These are phyloP conservation scores for Anoplius nigerrimus DNA, from an alignment of 2,888 invertebrate species.

Conservation along the genomic window DNA sequence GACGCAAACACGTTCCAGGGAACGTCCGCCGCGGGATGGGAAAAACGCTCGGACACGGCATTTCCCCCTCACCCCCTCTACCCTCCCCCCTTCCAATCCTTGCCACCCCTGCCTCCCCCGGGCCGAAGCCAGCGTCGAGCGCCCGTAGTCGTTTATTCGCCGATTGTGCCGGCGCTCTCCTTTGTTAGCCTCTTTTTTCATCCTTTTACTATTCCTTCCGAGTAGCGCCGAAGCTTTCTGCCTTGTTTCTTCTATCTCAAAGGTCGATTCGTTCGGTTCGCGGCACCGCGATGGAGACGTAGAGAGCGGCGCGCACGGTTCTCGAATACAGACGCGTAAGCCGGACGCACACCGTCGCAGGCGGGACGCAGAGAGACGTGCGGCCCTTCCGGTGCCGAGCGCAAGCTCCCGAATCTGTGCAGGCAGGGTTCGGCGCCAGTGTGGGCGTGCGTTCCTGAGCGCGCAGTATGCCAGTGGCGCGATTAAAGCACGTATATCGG, in stretches of 20 bases:
- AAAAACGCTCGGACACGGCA: too few species aligned
- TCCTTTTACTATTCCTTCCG: background rate
- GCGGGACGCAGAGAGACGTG: too few species aligned
- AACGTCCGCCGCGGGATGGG: too few species aligned
- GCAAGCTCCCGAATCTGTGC: too few species aligned
- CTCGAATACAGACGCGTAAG: too few species aligned
- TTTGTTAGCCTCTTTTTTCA: too few species aligned
- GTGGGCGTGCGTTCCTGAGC: conserved; percentile 11
- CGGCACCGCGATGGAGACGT: conserved; percentile 20
- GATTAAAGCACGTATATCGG: conserved; percentile 67
- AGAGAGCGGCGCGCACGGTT: background rate
- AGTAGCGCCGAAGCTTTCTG: conserved; percentile 5
- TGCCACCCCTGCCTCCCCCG: too few species aligned
- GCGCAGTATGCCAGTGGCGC: conserved; percentile 47
- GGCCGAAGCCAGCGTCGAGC: conserved; percentile 9
- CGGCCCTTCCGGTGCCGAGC: too few species aligned
- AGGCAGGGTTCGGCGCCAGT: too few species aligned
- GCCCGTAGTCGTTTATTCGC: conserved; percentile 23
- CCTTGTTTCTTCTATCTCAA: conserved; percentile 40
- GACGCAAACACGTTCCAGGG: too few species aligned
- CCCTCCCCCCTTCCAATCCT: conserved; percentile 29
- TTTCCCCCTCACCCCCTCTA: too few species aligned
- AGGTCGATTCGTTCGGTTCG: conserved; percentile 49
- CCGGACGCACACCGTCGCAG: too few species aligned
- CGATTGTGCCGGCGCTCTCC: background rate